Percentiles rank a stretch among this genome's conserved stretches.
Conservation (phyloP, 2,113 vertebrate genomes). For the Dryoscopus gambensis region DNA sequence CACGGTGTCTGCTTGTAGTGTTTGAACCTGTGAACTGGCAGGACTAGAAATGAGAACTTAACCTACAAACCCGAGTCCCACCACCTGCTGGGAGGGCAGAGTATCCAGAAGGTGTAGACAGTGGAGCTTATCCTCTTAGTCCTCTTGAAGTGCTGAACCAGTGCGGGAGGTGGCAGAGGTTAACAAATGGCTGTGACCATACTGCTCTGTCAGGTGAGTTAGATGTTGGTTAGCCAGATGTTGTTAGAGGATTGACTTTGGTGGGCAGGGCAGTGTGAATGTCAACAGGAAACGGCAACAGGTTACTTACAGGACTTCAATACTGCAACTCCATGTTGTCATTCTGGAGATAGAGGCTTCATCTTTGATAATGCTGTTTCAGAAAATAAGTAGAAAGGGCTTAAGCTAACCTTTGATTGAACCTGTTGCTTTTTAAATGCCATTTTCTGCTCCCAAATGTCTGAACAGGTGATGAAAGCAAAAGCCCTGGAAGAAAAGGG, state of each 20-base stretch:
- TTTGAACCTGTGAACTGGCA: background rate
- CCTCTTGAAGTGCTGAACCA: background rate
- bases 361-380: background rate
- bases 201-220: background rate
- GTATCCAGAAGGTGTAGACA: background rate
- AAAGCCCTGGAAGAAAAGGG: conserved; percentile 41
- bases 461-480: conserved; percentile 32
- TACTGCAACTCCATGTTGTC: background rate
- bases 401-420: background rate
- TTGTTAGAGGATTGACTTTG: background rate
- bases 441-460: background rate
- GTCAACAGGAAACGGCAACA: background rate
- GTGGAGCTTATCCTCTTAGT: background rate
- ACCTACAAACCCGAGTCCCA: background rate
- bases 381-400: background rate
- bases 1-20: background rate
- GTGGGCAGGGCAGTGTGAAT: background rate
- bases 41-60: background rate
- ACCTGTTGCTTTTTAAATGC: background rate
- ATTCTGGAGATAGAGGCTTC: background rate
- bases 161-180: background rate
- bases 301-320: background rate
- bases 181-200: background rate
- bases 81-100: background rate
- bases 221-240: background rate